A percentile compares a stretch with the other conserved stretches of the same genome.
Conservation (phyloP, 2,888 invertebrate species). For the Conops quadrifasciatus region DNA sequence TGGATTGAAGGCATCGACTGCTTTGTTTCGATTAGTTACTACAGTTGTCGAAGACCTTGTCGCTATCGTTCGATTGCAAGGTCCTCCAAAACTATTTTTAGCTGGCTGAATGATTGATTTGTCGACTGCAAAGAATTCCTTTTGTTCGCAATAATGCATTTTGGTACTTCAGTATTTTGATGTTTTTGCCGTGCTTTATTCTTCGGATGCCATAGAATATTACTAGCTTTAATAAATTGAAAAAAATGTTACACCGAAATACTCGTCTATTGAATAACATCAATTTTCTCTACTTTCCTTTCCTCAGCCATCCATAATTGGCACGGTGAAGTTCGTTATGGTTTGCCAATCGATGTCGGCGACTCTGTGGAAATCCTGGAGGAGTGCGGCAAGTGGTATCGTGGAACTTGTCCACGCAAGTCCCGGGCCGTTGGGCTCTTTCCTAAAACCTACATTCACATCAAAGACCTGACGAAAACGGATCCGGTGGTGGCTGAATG, state of each 20-base stretch:
- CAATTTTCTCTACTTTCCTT: conserved; percentile 23
- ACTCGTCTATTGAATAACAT: conserved; percentile 13
- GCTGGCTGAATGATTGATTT: too few species aligned
- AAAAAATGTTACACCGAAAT: too few species aligned
- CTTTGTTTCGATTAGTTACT: conserved; percentile 15
- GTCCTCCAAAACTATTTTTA: too few species aligned
- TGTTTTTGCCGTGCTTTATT: background rate
- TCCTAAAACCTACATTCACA: conserved; percentile 83
- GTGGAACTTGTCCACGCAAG: conserved; percentile 84
- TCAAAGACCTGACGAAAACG: conserved; percentile 86
- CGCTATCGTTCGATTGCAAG: background rate
- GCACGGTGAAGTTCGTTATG: conserved; percentile 81
- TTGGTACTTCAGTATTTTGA: background rate
- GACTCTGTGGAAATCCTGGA: conserved; percentile 92
- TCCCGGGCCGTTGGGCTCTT: conserved; percentile 75
- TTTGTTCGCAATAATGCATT: background rate
- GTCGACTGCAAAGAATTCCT: background rate
- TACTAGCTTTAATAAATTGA: too few species aligned
- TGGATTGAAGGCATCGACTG: background rate
- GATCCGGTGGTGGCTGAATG: conserved; percentile 93
- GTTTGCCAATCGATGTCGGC: conserved; percentile 87
- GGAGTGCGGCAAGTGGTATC: conserved; percentile 85
- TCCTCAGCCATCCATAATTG: conserved; percentile 89
- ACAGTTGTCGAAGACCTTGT: background rate
- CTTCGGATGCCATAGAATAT: too few species aligned